Evolutionary conservation across 2,797 vertebrate species (phyloP).

Genomic region (Typhlichthys subterraneus): DNA sequence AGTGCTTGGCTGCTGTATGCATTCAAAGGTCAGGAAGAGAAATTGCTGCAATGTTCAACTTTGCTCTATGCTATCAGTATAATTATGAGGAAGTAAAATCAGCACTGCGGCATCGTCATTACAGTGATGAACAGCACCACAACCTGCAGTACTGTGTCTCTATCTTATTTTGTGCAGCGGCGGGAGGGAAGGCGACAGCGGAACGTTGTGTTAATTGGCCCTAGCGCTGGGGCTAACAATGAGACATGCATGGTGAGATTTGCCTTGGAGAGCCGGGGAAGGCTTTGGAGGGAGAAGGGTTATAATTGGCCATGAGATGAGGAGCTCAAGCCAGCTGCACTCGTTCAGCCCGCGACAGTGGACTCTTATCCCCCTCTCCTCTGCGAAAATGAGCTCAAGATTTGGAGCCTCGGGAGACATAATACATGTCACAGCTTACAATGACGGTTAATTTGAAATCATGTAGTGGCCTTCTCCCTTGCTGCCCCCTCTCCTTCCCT

Average conservation of each 20-base stretch:
- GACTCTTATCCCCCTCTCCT: constrained; percentile 69
- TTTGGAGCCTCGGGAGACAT: constrained; percentile 60
- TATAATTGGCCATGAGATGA: constrained; percentile 78
- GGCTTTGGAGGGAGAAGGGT: constrained; percentile 70
- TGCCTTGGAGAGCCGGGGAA: constrained; percentile 61
- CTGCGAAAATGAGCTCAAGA: constrained; percentile 79
- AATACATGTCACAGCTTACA: constrained; percentile 73
- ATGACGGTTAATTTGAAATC: constrained; percentile 72
- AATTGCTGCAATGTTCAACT: neutral
- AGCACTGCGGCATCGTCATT: constrained; percentile 31
- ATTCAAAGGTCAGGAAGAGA: constrained; percentile 4
- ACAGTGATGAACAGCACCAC: constrained; percentile 27
- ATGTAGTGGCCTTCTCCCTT: constrained; percentile 66
- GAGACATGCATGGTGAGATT: constrained; percentile 66
- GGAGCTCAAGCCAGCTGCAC: constrained; percentile 70
- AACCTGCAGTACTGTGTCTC: constrained; percentile 34
- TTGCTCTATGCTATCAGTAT: constrained; percentile 10
- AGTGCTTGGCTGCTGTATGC: neutral
- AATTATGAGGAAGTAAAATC: constrained; percentile 33
- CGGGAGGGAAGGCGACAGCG: constrained; percentile 46
- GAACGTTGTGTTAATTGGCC: constrained; percentile 80
- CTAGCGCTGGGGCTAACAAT: constrained; percentile 67
- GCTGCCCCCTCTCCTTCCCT: constrained; percentile 44
- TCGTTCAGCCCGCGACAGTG: constrained; percentile 70
- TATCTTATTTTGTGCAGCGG: constrained; percentile 47